These are phyloP conservation scores for Helicoverpa armigera DNA, from an alignment of 1,140 invertebrate genomes.

Conservation along the genomic window DNA sequence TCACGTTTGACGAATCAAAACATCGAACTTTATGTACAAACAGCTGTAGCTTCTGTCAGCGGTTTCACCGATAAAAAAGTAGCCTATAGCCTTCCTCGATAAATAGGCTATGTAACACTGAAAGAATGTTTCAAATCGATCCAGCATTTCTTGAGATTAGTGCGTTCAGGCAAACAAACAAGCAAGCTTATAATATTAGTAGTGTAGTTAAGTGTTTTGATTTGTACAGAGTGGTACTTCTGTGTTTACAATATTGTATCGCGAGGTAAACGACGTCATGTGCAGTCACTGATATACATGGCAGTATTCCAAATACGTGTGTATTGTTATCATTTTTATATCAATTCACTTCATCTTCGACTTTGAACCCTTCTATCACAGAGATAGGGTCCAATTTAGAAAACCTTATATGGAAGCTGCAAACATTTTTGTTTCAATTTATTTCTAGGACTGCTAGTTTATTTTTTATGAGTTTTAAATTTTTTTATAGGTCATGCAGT, in stretches of 20 bases:
- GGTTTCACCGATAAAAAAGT: no score
- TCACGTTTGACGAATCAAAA: no score
- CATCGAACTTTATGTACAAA: no score
- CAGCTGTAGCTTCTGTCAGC: no score
- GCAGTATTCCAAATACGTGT: conserved; percentile 15
- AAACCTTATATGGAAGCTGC: background rate
- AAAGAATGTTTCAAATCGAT: no score
- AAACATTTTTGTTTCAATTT: background rate
- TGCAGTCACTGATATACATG: conserved; percentile 14
- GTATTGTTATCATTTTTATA: background rate
- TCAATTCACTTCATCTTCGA: background rate
- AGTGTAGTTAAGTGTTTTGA: no score
- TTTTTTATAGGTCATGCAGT: no score
- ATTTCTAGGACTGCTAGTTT: conserved; percentile 1
- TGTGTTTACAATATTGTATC: background rate
- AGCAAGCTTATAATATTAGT: background rate
- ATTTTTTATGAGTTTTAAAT: background rate
- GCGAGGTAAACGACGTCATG: background rate
- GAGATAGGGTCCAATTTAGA: background rate
- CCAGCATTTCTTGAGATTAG: no score
- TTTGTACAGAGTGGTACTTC: background rate
- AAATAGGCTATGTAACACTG: no score
- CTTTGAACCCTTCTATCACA: background rate
- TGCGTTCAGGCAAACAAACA: no score
- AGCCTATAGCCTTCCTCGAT: no score